phyloP scores from a whole-genome alignment of 1,140 invertebrate genomes.

The Penaeus indicus region DNA sequence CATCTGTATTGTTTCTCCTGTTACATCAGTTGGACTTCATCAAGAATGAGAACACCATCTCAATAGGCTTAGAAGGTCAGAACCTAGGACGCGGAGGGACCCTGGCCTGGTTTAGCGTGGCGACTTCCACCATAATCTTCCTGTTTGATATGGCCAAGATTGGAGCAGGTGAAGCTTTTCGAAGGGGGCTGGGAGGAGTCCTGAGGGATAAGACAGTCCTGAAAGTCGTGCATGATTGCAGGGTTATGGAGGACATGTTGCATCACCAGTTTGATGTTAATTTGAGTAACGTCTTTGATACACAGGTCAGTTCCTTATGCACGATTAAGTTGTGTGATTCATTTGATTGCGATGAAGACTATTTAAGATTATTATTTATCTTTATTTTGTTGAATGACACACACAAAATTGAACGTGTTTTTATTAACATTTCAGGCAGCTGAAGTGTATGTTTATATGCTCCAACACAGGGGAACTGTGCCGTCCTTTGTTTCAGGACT shows the following conservation, averaged over 20 bases:
- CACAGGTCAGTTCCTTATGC: conserved; percentile 40
- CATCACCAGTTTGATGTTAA: conserved; percentile 48
- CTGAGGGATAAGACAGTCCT: conserved; percentile 5
- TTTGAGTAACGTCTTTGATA: conserved; percentile 51
- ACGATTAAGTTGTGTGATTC: neutral
- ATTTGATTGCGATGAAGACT: neutral
- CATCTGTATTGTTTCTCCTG: neutral
- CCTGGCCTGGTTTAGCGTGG: conserved; percentile 25
- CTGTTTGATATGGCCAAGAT: conserved; percentile 51
- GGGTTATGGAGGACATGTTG: conserved; percentile 38
- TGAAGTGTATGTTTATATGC: conserved; percentile 41
- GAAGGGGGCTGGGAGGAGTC: conserved; percentile 28
- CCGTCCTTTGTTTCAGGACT: conserved; percentile 43
- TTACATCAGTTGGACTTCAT: conserved; percentile 26
- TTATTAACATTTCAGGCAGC: conserved; percentile 33
- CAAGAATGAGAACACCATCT: conserved; percentile 31
- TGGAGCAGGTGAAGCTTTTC: conserved; percentile 15
- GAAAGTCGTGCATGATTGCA: conserved; percentile 51
- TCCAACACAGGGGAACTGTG: conserved; percentile 21
- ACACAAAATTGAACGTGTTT: neutral
- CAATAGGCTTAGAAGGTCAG: conserved; percentile 20
- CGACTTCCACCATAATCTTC: conserved; percentile 44
- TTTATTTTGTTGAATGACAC: neutral
- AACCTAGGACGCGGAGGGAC: conserved; percentile 33
- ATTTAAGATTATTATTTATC: neutral